Base-by-base conservation (phyloP, 2,797 vertebrate species). In the Eulemur mongoz region DNA sequence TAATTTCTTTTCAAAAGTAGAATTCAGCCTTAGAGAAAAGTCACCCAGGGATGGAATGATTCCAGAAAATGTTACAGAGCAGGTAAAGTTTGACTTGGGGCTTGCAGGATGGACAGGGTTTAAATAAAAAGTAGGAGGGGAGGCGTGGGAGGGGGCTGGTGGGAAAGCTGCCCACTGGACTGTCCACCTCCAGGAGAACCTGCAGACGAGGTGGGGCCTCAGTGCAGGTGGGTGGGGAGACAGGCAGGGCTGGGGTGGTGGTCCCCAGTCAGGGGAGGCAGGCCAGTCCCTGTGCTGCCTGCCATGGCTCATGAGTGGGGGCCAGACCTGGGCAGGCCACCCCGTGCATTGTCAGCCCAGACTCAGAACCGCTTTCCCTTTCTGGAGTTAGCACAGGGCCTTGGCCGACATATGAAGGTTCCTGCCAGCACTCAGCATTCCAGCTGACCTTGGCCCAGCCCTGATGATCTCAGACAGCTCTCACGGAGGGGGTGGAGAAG, bases 121-220 rank as follows among this genome's bases (percentile, higher is more conserved):
- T 72, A 59, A 67, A 70, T 23, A 25, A 95, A 84, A 78, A 35
- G 4, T 17, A 40, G 7, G 7, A 57, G 40, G 3, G 2, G 7
- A 11, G 7, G 30, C 52, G 38, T 15, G 25, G 7, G 6, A 4
- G 4, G 18, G 5, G 40, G 20, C 45, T 1, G 4, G 20, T 35
- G 15, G 23, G 52, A 40, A 30, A 18, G 32, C 23, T 23, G 45
- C 67, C 79, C n/a, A 12, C 45, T 0, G 0, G 20, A 38, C 48
- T 1, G 40, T 13, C 30, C 1, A 9, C 8, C 27, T 35, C 45
- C 17, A 12, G 38, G 32, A 52, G 11, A 40, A 54, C 20, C 35
- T 13, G 7, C 40, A 20, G 7, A 50, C 8, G 2, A 79, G 13
- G 17, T 30, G 18, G 27, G 27, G 13, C 20, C 72, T 20, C 40